Percentiles rank a stretch among this genome's conserved stretches.
These are phyloP conservation scores for Poeciliopsis retropinna DNA, from an alignment of 2,113 vertebrate species.

Conservation along the genomic window DNA sequence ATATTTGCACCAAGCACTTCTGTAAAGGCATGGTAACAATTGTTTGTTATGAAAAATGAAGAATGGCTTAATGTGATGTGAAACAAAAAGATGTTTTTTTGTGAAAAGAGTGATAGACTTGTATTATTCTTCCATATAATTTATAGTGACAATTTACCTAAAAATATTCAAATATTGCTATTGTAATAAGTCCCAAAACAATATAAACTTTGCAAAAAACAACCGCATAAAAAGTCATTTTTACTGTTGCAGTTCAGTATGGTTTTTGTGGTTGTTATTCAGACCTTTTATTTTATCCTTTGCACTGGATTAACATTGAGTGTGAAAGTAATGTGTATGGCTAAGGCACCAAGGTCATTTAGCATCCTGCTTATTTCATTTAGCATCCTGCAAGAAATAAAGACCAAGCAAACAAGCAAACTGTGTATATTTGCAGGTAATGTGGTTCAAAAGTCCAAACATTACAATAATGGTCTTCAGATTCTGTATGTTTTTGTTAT, in stretches of 20 bases:
- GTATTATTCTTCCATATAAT: neutral
- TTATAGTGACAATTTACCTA: neutral
- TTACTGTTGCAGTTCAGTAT: neutral
- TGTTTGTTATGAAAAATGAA: slow-evolving; percentile 8
- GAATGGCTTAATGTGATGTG: neutral
- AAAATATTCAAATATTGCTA: no score
- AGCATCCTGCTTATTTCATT: no score
- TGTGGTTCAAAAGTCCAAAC: neutral
- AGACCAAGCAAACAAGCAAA: neutral
- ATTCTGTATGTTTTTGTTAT: no score
- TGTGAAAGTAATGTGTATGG: neutral
- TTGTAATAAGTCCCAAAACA: no score
- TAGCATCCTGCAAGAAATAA: no score
- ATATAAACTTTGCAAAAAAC: no score
- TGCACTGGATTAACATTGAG: neutral
- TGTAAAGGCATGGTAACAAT: slow-evolving; percentile 5
- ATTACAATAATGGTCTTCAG: neutral
- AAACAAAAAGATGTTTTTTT: neutral
- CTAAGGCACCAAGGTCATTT: no score
- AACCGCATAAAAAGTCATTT: neutral
- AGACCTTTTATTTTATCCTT: neutral
- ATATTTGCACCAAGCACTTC: slow-evolving; percentile 22
- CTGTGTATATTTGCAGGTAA: neutral
- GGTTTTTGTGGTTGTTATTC: neutral
- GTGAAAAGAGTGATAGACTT: neutral